phyloP scores from a whole-genome alignment of 2,113 vertebrate species.

The Chaetorhynchus papuensis region DNA sequence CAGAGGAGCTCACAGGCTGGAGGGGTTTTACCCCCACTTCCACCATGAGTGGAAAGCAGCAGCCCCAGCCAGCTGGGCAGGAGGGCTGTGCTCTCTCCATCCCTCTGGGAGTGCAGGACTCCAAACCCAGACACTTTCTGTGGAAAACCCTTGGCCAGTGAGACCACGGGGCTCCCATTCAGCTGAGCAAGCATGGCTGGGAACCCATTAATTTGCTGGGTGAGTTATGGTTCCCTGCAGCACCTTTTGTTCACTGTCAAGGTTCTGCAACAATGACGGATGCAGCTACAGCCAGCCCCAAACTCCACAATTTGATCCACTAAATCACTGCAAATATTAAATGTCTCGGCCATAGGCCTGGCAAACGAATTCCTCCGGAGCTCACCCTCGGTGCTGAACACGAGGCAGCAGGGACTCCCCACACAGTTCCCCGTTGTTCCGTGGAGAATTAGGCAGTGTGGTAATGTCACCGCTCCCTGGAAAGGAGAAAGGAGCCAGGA shows the following conservation, averaged over 20 bases:
- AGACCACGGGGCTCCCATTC: not conserved
- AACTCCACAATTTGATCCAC: conserved; percentile 16
- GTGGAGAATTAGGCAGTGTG: not conserved
- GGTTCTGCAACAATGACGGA: conserved; percentile 58
- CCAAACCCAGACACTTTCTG: not conserved
- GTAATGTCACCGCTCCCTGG: not conserved
- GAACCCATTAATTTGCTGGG: conserved; percentile 44
- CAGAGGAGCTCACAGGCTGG: not conserved
- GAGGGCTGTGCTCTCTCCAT: not conserved
- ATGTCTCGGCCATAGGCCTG: not conserved
- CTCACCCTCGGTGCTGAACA: not conserved
- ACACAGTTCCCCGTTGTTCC: not conserved
- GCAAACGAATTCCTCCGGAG: conserved; percentile 8
- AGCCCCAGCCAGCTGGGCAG: not conserved
- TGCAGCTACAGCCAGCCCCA: conserved; percentile 27
- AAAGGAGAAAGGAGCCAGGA: not conserved
- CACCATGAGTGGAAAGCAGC: not conserved
- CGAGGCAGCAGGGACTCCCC: not conserved
- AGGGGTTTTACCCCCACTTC: not conserved
- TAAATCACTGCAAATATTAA: conserved; percentile 36
- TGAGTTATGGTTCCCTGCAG: conserved; percentile 59
- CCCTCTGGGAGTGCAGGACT: not conserved
- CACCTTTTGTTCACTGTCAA: conserved; percentile 59
- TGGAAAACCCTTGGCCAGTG: not conserved
- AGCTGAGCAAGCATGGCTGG: conserved; percentile 25